Conservation (phyloP, 1,140 invertebrate genomes). For the Steinernema khuongi region DNA sequence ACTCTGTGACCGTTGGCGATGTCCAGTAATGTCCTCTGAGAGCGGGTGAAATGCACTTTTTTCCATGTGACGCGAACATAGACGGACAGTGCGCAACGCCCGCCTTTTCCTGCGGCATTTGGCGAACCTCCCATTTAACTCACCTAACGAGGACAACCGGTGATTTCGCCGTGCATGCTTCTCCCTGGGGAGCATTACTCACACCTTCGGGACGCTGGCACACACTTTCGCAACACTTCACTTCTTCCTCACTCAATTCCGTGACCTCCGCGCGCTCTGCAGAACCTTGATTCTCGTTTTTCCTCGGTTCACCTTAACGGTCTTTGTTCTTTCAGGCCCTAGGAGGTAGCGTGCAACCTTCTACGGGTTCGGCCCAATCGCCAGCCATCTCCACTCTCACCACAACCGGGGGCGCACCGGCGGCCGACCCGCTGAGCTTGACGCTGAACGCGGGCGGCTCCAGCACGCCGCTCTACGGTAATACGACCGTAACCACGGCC, state of each 20-base stretch:
- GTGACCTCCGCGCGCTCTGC: no score
- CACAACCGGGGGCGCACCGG: neutral
- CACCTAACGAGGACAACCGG: no score
- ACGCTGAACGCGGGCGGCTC: conserved; percentile 11
- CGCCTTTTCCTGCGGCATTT: no score
- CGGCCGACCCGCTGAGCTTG: conserved; percentile 6
- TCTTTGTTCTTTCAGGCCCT: neutral
- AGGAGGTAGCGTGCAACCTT: conserved; percentile 14
- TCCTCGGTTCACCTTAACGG: neutral
- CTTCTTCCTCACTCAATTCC: no score
- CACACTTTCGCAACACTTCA: no score
- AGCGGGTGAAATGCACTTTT: neutral
- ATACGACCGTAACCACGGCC: neutral
- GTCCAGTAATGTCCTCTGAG: neutral
- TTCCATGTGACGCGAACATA: neutral
- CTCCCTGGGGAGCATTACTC: no score
- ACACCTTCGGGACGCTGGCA: no score
- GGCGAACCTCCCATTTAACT: no score
- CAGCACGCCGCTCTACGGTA: neutral
- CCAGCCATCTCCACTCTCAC: conserved; percentile 14
- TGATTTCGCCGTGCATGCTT: no score
- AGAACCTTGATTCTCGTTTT: neutral
- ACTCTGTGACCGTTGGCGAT: conserved; percentile 6
- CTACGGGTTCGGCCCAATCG: conserved; percentile 10
- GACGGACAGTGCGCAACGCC: neutral